phyloP scores from a whole-genome alignment of 2,797 vertebrate genomes.

The Cephalopachus bancanus region DNA sequence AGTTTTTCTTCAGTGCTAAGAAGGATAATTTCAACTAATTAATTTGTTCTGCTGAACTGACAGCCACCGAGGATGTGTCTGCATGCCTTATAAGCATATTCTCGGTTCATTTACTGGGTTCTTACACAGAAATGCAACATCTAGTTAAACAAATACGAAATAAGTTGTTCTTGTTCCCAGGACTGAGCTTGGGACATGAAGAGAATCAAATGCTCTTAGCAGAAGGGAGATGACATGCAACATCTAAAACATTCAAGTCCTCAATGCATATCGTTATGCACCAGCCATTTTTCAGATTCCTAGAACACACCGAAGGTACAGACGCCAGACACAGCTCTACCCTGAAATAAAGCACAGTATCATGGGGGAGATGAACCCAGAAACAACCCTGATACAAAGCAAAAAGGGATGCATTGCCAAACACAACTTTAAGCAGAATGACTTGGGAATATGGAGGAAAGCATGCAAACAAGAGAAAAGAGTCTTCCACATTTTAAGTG shows the following conservation, averaged over 20 bases:
- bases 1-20: conserved; percentile 48
- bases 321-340: neutral
- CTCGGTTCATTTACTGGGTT: conserved; percentile 24
- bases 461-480: neutral
- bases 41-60: conserved; percentile 74
- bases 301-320: neutral
- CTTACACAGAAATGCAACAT: neutral
- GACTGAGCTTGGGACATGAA: neutral
- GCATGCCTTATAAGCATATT: conserved; percentile 37
- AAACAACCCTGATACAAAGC: neutral
- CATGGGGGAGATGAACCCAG: neutral
- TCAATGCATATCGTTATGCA: neutral
- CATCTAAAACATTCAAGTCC: neutral
- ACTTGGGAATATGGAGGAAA: neutral
- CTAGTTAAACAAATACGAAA: conserved; percentile 38
- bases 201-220: conserved; percentile 4
- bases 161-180: conserved; percentile 46
- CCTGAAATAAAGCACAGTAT: neutral
- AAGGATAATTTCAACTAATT: conserved; percentile 72
- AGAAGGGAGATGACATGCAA: rapidly evolving
- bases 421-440: neutral
- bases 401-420: neutral
- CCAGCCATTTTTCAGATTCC: neutral
- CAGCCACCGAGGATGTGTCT: neutral
- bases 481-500: neutral